Base-by-base conservation (phyloP, 2,888 invertebrate species). In the Hydraecia micacea region DNA sequence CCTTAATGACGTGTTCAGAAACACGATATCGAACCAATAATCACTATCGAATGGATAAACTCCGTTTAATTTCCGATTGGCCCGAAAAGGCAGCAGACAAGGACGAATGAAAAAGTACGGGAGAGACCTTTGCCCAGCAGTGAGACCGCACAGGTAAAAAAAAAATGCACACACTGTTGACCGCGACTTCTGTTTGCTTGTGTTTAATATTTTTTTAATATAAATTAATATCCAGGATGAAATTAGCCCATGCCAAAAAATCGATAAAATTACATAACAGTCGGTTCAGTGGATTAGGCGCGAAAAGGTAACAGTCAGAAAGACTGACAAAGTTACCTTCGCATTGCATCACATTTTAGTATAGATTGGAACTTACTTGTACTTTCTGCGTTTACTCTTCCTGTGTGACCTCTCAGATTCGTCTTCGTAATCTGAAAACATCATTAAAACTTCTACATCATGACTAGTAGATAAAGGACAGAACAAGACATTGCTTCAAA, bases 301-400 rank as follows among this genome's bases (percentile, higher is more conserved):
- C 18, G 18, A 62, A 32, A 32, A 32, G 21, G 21, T 28, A 28
- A 62, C 60, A 60, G 58, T n/a, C 58, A 15, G 62, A 28, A 21
- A 21, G 11, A 21, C 18, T 11, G 28, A 63, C 62, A 32, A 21
- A 42, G 3, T 3, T 3, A 42, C 42, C 13, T 42, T 42, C 42
- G 11, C 42, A 42, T 39, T 39, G 36, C 36, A 39, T 4, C 36
- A 4, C 36, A 39, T 65, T 25, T 66, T 66, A 66, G 25, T n/a
- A 39, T n/a, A 4, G 8, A 39, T n/a, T 18, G 4, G 13, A n/a
- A 75, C 81, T 89, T 85, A 95, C 94, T 91, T 95, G 78, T 93
- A 93, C 91, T 92, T 94, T 89, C 94, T 93, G 8, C 94, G 91
- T 87, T 94, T 95, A 73, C 93, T 94, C 70, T 93, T 95, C 39